Base-by-base conservation (phyloP, 2,797 vertebrate genomes). In the Artibeus jamaicensis region DNA sequence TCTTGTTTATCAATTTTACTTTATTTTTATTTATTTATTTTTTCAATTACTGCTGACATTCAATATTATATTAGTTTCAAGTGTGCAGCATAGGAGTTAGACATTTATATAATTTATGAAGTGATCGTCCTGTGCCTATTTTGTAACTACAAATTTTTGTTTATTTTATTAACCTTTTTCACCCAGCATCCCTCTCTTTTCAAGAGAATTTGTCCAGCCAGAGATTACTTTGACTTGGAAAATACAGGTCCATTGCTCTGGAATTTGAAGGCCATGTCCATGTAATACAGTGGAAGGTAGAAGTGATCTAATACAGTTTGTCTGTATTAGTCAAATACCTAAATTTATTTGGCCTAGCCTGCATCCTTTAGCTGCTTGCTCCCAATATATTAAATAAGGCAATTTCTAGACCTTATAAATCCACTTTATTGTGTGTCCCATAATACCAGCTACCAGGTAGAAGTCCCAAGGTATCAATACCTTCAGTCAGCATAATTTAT, bases 321-420 rank as follows among this genome's bases (percentile, higher is more conserved):
- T 44, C 53, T 91, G 26, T 59, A 59, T 59, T 59, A 46, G 46
- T 81, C 14, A 86, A 39, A 44, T 0, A 65, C 21, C 26, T 86
- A 70, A 50, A 59, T 93, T 78, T 32, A 65, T n/a, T 68, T 71
- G 78, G 39, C 18, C 10, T 70, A 10, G 34, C 21, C 26, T 74
- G 16, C 1, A 57, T 94, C 53, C 21, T 44, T 73, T 12, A 53
- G 67, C 16, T 65, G 32, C 70, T 48, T 65, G 11, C 14, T 48
- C n/a, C 24, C 9, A 71, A 73, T 37, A 73, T 48, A 55, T 68
- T 70, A 29, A 21, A 68, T 77, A 19, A 86, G n/a, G 39, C 6
- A 39, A 59, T 86, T 92, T 89, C 39, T 85, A 91, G 87, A 57
- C 9, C 48, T 81, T 95, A 83, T 87, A 88, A 78, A 94, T 55